Evolutionary conservation across 1,140 invertebrate species (phyloP), one percentile per base, ranked within the genome.

Genomic region (Brachionus calyciflorus): DNA sequence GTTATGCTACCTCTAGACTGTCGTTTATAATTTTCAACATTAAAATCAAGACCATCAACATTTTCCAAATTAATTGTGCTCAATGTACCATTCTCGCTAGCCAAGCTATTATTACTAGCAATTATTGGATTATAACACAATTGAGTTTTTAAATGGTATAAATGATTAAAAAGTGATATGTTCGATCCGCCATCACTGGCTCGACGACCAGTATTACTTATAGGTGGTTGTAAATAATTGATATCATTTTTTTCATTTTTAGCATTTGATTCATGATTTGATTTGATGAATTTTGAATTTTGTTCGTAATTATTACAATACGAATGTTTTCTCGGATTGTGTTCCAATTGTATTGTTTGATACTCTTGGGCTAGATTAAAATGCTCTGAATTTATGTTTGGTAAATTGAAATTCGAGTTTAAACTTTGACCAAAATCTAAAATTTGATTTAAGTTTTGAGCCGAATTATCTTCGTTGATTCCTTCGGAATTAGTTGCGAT

Each of bases 211-310:
- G 12, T 65, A 41, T 46, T 65, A 10, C 7, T 24, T 14, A 44
- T 12, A 19, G 60, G 60, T 28, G 33, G 60, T 44, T 41, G n/a
- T 26, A 65, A 65, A 3, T 41, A 17, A 44, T 24, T 19, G 14
- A 19, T 41, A 26, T 65, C 33, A 65, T 26, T 24, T 46, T 46
- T 4, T 24, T 65, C 40, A 19, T 65, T 65, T 12, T 65, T 65
- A 1, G 33, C 40, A 9, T 65, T 65, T 12, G 33, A 44, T 19
- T 44, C 19, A 24, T 65, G 37, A 26, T 26, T 65, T 65, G 60
- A 65, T 24, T 44, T 65, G 14, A 65, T 65, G 17, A 37, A 65
- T 65, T 65, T 65, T n/a, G n/a, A n/a, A n/a, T 65, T 65, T n/a
- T 60, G 55, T 44, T 24, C 21, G 30, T 44, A 65, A 12, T 65